Evolutionary conservation across 2,113 vertebrate species (phyloP).

Genomic region (Ciconia maguari): DNA sequence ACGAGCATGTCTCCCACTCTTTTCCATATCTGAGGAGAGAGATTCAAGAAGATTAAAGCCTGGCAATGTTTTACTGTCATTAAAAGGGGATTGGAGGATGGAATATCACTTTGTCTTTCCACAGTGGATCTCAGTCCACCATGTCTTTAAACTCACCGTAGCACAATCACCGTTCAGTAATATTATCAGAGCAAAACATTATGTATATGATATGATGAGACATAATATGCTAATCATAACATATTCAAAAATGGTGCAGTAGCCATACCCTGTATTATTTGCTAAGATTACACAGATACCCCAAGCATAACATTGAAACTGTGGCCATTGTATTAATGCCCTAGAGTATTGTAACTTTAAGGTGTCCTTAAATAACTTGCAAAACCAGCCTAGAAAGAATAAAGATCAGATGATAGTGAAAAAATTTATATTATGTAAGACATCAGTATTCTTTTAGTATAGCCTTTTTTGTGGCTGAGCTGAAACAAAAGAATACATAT

Average conservation of each 20-base stretch:
- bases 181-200: not conserved
- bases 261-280: not conserved
- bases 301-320: not conserved
- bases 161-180: not conserved
- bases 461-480: conserved; percentile 40
- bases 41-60: not conserved
- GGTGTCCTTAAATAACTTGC: conserved; percentile 41
- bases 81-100: not conserved
- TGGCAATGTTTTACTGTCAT: not conserved
- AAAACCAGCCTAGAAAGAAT: conserved; percentile 51
- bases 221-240: not conserved
- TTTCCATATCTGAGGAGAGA: not conserved
- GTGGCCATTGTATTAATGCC: not conserved
- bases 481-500: conserved; percentile 58
- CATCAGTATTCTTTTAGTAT: conserved; percentile 25
- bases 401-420: conserved; percentile 52
- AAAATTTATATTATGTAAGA: conserved; percentile 45
- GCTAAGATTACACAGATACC: not conserved
- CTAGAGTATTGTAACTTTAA: conserved; percentile 1
- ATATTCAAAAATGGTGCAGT: not conserved
- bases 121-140: not conserved
- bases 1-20: not conserved
- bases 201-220: not conserved
- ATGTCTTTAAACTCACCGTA: not conserved
- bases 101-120: not conserved